phyloP scores from a whole-genome alignment of 2,888 invertebrate species.

The Lasiommata megera region DNA sequence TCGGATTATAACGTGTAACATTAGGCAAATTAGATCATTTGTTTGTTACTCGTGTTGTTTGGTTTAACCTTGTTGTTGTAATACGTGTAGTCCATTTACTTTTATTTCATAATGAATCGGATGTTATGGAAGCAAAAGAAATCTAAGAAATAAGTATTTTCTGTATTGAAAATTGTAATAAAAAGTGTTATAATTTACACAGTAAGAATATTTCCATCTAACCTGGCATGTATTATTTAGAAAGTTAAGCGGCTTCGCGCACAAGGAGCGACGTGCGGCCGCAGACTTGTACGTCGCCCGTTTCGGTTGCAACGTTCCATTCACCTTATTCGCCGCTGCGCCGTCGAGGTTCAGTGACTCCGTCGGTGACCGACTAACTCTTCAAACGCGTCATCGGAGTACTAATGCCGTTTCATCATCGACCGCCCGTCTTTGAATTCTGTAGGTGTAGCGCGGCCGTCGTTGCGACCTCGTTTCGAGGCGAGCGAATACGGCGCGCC shows the following conservation, averaged over 20 bases:
- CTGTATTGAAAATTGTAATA: not conserved
- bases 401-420: slow-evolving; percentile 72
- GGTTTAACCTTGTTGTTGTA: slow-evolving; percentile 1
- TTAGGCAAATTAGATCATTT: slow-evolving; percentile 23
- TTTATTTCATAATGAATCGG: too few relatives aligned
- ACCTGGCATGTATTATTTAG: slow-evolving; percentile 60
- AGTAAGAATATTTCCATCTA: slow-evolving; percentile 4
- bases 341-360: slow-evolving; percentile 76
- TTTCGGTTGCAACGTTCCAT: slow-evolving; percentile 76
- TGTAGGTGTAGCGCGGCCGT: slow-evolving; percentile 60
- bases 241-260: slow-evolving; percentile 64
- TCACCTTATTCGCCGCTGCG: slow-evolving; percentile 69
- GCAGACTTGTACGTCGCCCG: slow-evolving; percentile 45
- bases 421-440: slow-evolving; percentile 66
- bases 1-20: slow-evolving; percentile 14
- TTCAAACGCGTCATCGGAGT: slow-evolving; percentile 69
- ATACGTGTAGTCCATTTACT: not conserved
- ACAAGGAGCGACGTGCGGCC: slow-evolving; percentile 54
- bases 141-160: too few relatives aligned
- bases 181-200: not conserved
- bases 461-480: slow-evolving; percentile 68
- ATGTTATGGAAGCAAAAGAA: too few relatives aligned
- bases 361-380: slow-evolving; percentile 66
- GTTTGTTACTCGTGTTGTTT: not conserved
- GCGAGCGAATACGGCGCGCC: slow-evolving; percentile 43